Conservation (phyloP, 2,888 invertebrate genomes). For the Netelia melanura region DNA sequence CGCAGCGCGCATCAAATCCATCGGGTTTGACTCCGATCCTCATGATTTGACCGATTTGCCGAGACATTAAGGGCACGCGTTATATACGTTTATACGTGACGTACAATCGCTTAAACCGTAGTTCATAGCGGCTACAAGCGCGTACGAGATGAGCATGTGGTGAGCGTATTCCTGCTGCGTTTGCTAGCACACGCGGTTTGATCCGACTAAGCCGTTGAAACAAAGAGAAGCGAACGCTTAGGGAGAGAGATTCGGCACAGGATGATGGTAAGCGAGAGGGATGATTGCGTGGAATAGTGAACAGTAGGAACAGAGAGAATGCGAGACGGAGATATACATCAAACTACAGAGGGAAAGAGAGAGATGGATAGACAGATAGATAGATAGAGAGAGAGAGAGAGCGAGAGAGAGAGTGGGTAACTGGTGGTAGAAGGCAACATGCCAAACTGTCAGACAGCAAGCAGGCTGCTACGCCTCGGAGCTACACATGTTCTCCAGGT, state of each 20-base stretch:
- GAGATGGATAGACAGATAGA: conserved; percentile 32
- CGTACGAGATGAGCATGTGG: conserved; percentile 36
- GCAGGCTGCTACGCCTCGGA: conserved; percentile 71
- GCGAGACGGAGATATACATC: conserved; percentile 9
- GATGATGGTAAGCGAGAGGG: conserved; percentile 11
- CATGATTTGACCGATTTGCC: conserved; percentile 74
- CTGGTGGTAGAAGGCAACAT: conserved; percentile 78
- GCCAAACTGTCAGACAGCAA: conserved; percentile 81
- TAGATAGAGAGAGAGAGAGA: conserved; percentile 66
- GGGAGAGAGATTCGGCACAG: conserved; percentile 18
- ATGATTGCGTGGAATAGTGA: background rate
- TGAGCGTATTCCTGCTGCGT: conserved; percentile 18
- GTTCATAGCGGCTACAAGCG: conserved; percentile 8
- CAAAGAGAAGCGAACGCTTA: conserved; percentile 35
- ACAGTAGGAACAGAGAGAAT: conserved; percentile 19
- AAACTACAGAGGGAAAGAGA: conserved; percentile 36
- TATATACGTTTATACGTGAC: conserved; percentile 37
- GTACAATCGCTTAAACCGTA: conserved; percentile 55
- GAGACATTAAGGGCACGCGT: conserved; percentile 69
- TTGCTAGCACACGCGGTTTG: conserved; percentile 23
- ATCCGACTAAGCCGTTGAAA: conserved; percentile 33
- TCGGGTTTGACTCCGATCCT: conserved; percentile 53
- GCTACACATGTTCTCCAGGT: conserved; percentile 74
- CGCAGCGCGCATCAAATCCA: conserved; percentile 39
- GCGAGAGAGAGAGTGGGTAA: conserved; percentile 51